Conservation (phyloP, 2,797 vertebrate genomes). For the Anguilla obscura region DNA sequence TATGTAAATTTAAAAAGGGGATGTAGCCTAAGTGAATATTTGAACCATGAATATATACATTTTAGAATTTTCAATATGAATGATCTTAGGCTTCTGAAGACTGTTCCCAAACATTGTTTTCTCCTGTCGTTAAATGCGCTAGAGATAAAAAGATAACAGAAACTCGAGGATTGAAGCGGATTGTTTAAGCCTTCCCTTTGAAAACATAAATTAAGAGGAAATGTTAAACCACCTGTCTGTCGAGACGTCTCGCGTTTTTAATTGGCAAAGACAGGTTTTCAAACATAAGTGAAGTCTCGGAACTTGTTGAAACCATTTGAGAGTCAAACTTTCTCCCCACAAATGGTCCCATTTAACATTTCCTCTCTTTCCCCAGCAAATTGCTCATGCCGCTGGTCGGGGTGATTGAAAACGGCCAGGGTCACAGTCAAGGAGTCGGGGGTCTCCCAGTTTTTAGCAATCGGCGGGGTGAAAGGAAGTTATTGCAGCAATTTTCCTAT, state of each 20-base stretch:
- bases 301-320: conserved; percentile 59
- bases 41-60: neutral
- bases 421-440: conserved; percentile 60
- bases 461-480: conserved; percentile 63
- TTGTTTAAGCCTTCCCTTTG: conserved; percentile 26
- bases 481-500: conserved; percentile 60
- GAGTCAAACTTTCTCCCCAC: conserved; percentile 59
- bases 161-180: neutral
- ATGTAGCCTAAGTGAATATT: neutral
- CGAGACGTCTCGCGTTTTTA: conserved; percentile 48
- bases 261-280: conserved; percentile 68
- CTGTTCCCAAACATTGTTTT: neutral
- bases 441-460: conserved; percentile 61
- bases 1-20: neutral
- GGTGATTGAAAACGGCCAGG: conserved; percentile 64
- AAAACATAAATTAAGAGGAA: conserved; percentile 23
- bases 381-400: conserved; percentile 51
- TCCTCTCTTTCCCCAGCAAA: conserved; percentile 60
- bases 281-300: conserved; percentile 57
- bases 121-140: neutral
- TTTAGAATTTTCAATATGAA: neutral
- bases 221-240: conserved; percentile 22
- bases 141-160: neutral
- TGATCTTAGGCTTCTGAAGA: neutral
- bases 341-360: conserved; percentile 62